These are phyloP conservation scores for Antheraea yamamai DNA, from an alignment of 2,888 invertebrate genomes.

Conservation along the genomic window DNA sequence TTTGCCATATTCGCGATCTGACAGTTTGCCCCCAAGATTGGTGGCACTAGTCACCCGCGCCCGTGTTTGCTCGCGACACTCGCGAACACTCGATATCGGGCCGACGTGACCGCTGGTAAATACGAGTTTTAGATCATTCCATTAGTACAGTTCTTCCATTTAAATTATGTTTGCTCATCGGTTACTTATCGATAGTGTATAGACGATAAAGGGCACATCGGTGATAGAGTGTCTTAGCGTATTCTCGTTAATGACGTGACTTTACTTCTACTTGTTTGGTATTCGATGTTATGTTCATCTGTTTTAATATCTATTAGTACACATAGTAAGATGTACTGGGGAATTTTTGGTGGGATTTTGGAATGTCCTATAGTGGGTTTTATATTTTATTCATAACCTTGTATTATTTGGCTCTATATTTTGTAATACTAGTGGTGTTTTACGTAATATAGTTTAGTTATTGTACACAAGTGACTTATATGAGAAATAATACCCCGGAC, in stretches of 20 bases:
- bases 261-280: neutral
- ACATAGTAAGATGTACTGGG: no score
- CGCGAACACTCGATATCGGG: slow-evolving; percentile 40
- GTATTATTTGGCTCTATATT: no score
- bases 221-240: neutral
- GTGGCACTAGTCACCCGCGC: slow-evolving; percentile 52
- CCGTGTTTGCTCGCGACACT: slow-evolving; percentile 58
- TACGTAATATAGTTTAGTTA: no score
- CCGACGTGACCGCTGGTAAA: slow-evolving; percentile 1
- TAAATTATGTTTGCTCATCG: slow-evolving; percentile 45
- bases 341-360: no score
- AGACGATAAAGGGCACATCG: neutral
- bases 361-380: no score
- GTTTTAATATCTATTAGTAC: no score
- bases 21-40: slow-evolving; percentile 26
- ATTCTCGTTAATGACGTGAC: slow-evolving; percentile 21
- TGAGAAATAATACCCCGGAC: no score
- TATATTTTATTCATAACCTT: no score
- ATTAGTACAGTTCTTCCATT: slow-evolving; percentile 46
- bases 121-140: slow-evolving; percentile 13
- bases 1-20: slow-evolving; percentile 18
- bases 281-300: neutral
- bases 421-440: no score
- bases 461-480: no score
- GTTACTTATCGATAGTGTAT: slow-evolving; percentile 11